Percentiles rank a stretch among this genome's conserved stretches.
Conservation (phyloP, 2,113 vertebrate genomes). For the Urocolius indicus region DNA sequence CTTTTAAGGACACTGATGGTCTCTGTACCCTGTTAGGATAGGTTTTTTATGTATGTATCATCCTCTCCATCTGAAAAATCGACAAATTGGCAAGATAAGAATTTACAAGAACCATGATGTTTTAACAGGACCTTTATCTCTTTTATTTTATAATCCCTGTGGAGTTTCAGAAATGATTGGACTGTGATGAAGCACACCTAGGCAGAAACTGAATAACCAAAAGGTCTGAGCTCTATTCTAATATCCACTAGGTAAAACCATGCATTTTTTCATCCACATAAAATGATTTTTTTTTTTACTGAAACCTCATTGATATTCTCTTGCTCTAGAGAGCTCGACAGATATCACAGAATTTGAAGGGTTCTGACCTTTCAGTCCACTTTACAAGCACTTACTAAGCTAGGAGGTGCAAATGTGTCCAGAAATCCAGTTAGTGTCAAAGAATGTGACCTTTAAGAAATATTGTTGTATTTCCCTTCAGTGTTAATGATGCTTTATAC, state of each 20-base stretch:
- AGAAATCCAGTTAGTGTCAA: background rate
- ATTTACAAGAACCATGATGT: background rate
- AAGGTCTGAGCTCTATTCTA: constrained; percentile 10
- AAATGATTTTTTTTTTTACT: background rate
- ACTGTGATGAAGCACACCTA: background rate
- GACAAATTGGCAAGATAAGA: background rate
- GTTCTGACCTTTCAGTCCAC: background rate
- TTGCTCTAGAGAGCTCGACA: background rate
- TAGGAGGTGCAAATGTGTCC: background rate
- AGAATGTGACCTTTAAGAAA: background rate
- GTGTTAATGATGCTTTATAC: background rate
- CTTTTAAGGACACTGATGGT: constrained; percentile 35
- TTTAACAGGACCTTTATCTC: constrained; percentile 24
- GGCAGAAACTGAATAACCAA: constrained; percentile 21
- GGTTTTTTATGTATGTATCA: background rate
- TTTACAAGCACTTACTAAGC: background rate
- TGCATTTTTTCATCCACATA: background rate
- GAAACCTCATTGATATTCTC: background rate
- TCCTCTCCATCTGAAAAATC: background rate
- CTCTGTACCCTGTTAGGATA: background rate
- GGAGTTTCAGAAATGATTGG: constrained; percentile 44
- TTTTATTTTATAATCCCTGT: background rate
- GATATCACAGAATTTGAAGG: background rate
- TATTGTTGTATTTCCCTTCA: background rate
- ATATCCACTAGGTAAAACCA: background rate